Conservation (phyloP, 2,797 vertebrate genomes). For the Melanotaenia trifasciata region DNA sequence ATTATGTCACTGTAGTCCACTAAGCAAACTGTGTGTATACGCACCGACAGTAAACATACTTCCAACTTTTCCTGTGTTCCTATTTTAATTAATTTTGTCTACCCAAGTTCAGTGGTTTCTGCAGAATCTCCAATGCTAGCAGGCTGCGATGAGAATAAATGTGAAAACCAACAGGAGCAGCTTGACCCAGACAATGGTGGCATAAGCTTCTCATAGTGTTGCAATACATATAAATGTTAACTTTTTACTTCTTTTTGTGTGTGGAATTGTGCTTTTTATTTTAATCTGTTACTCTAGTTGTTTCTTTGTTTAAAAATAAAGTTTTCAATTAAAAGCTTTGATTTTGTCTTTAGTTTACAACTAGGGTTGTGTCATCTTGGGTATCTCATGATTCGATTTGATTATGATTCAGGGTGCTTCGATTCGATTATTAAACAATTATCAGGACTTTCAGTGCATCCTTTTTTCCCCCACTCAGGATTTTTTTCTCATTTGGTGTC, state of each 20-base stretch:
- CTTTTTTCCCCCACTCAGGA: too few relatives aligned
- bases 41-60: background rate
- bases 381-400: too few relatives aligned
- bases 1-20: slow-evolving; percentile 78
- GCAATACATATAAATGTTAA: background rate
- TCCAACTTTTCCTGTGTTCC: background rate
- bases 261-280: background rate
- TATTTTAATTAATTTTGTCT: slow-evolving; percentile 40
- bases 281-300: background rate
- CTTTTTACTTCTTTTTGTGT: background rate
- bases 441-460: too few relatives aligned
- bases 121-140: slow-evolving; percentile 49
- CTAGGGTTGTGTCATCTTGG: too few relatives aligned
- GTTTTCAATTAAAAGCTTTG: background rate
- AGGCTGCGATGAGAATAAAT: slow-evolving; percentile 56
- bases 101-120: slow-evolving; percentile 41
- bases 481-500: too few relatives aligned
- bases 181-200: slow-evolving; percentile 6
- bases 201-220: slow-evolving; percentile 9
- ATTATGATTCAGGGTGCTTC: too few relatives aligned
- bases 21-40: slow-evolving; percentile 43
- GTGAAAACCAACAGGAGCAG: slow-evolving; percentile 28
- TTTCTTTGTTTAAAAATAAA: background rate
- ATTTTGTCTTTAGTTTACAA: background rate
- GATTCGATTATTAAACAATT: too few relatives aligned